Percentiles rank a stretch among this genome's conserved stretches.
These are phyloP conservation scores for Gallinago stenura DNA, from an alignment of 2,797 vertebrate species.

Conservation along the genomic window DNA sequence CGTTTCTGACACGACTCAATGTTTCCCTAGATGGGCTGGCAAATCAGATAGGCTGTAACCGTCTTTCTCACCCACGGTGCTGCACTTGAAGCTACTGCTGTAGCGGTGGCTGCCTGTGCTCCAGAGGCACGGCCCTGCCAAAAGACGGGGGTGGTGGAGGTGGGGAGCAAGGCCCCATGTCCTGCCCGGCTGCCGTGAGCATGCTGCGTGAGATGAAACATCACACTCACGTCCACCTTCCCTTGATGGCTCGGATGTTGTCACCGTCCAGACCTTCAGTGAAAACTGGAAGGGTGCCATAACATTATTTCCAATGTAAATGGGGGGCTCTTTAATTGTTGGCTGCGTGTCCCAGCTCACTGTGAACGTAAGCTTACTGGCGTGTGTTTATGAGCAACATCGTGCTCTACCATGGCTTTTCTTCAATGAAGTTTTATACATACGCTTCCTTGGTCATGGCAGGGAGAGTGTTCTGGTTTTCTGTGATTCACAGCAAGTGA, in stretches of 20 bases:
- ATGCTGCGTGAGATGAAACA: background rate
- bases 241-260: background rate
- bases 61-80: background rate
- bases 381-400: background rate
- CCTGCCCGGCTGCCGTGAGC: background rate
- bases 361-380: background rate
- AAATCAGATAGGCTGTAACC: conserved; percentile 12
- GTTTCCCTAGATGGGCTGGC: background rate
- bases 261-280: background rate
- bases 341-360: background rate
- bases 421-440: conserved; percentile 39
- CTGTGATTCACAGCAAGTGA: conserved; percentile 35
- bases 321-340: background rate
- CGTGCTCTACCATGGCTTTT: background rate
- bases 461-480: conserved; percentile 17
- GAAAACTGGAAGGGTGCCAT: background rate
- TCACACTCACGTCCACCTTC: background rate
- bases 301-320: background rate
- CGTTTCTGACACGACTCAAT: background rate
- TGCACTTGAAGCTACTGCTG: background rate
- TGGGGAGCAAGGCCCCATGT: accelerated
- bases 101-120: background rate
- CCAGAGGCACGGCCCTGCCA: background rate
- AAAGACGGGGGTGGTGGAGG: accelerated
- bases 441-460: background rate